These are phyloP conservation scores for Bacillus rossius DNA, from an alignment of 1,140 invertebrate genomes.

Conservation along the genomic window DNA sequence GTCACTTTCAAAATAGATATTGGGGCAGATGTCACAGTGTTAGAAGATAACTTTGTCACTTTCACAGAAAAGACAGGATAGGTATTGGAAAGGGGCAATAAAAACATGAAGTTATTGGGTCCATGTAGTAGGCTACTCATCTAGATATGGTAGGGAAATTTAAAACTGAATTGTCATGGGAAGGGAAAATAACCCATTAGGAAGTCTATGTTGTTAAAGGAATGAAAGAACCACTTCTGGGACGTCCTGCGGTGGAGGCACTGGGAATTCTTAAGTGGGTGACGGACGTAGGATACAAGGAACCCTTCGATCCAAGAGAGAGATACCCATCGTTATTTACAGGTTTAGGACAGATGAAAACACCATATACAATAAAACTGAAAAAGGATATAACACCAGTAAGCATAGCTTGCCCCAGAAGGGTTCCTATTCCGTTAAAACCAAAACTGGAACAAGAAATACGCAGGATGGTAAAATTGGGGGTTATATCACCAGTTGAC, in stretches of 20 bases:
- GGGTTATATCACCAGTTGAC: slow-evolving; percentile 32
- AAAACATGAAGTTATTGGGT: neutral
- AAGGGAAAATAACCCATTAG: neutral
- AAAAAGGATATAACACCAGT: neutral
- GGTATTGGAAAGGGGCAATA: neutral
- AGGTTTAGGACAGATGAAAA: slow-evolving; percentile 2
- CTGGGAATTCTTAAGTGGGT: neutral
- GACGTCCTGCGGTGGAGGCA: neutral
- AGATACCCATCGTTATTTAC: slow-evolving; percentile 4
- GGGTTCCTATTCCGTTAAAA: slow-evolving; percentile 30
- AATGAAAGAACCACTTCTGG: neutral
- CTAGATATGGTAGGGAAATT: neutral
- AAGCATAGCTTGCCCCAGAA: slow-evolving; percentile 23
- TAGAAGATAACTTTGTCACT: neutral
- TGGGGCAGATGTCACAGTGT: neutral
- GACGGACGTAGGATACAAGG: neutral
- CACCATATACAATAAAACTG: neutral
- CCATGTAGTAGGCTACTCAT: neutral
- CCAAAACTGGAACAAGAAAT: slow-evolving; percentile 25
- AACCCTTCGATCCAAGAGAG: neutral
- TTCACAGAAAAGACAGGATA: neutral
- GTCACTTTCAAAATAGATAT: neutral
- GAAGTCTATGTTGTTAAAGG: neutral
- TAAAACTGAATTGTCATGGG: neutral
- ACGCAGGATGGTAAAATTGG: slow-evolving; percentile 21